Evolutionary conservation across 2,113 vertebrate genomes (phyloP), one percentile per base, ranked within the genome.

Genomic region (Eleginops maclovinus): DNA sequence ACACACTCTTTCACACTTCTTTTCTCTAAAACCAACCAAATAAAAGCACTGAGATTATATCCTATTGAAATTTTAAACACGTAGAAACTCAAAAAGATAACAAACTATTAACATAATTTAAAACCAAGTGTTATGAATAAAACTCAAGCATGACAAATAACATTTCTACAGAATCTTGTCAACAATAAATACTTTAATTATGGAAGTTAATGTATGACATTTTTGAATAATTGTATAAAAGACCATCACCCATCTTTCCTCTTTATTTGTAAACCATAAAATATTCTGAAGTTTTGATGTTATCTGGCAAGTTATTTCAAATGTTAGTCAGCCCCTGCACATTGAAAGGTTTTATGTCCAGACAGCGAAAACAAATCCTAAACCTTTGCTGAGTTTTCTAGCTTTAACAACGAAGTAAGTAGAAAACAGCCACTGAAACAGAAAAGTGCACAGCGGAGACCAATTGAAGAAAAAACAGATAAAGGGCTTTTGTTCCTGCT

Each of bases 401-500:
- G 24, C 24, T n/a, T 56, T 7, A 49, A 17, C 49, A 50, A 10
- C 22, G 13, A 64, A 58, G 6, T 44, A 9, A 7, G 3, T 55
- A 51, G 15, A 24, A 51, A 77, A 46, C 4, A 1, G 16, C n/a
- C 61, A 54, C 1, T 13, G n/a, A n/a, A 47, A 46, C 22, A 59
- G 41, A 40, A 67, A 76, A 64, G 36, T 64, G 10, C 40, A 71
- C 55, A 24, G n/a, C 10, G 2, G 13, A 67, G 66, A 78, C 40
- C 53, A 81, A 80, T 9, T 0, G 31, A 1, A 0, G 1, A 46
- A 36, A 36, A 63, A 47, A 44, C 28, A 14, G 1, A 54, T 68
- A 54, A 62, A 21, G 36, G 47, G 22, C 70, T 66, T 74, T 71
- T 68, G 28, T 49, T 60, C 17, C n/a, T 59, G 24, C 50, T 76